phyloP scores from a whole-genome alignment of 92 coral and sea anemone genomes.

The Desmophyllum pertusum region DNA sequence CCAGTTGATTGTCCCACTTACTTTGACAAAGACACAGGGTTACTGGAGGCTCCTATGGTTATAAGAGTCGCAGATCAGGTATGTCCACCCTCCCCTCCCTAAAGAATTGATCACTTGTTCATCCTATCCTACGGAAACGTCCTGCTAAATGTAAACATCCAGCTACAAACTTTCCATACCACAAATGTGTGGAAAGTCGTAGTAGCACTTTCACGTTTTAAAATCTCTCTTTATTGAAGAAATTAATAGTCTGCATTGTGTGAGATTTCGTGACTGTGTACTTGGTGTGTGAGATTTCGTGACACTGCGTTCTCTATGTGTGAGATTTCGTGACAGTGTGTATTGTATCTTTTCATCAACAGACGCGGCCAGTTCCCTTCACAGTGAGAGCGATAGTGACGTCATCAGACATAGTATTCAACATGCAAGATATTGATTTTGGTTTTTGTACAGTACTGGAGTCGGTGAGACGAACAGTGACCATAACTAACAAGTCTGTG shows the following conservation, averaged over 20 bases:
- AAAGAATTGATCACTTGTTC: background rate
- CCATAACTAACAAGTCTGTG: constrained; percentile 87
- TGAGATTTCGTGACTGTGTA: constrained; percentile 7
- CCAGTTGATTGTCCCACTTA: constrained; percentile 84
- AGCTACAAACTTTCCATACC: background rate
- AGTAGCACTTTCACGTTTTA: too few relatives aligned
- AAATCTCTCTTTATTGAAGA: too few relatives aligned
- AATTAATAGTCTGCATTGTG: background rate
- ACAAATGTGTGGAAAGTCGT: too few relatives aligned
- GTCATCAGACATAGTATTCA: constrained; percentile 93
- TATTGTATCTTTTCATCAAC: background rate
- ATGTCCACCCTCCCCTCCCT: constrained; percentile 9
- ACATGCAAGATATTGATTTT: constrained; percentile 80
- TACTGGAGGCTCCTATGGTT: constrained; percentile 92
- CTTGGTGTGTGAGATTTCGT: background rate
- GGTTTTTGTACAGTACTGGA: constrained; percentile 90
- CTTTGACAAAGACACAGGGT: constrained; percentile 76
- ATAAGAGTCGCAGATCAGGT: constrained; percentile 98
- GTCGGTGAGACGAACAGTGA: constrained; percentile 91
- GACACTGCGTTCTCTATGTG: background rate
- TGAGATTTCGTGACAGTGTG: background rate
- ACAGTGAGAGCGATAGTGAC: constrained; percentile 89
- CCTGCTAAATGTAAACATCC: too few relatives aligned
- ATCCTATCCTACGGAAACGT: background rate
- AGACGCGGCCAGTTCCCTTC: constrained; percentile 97